phyloP scores from a whole-genome alignment of 2,113 vertebrate species.

The Rhinolophus sinicus region DNA sequence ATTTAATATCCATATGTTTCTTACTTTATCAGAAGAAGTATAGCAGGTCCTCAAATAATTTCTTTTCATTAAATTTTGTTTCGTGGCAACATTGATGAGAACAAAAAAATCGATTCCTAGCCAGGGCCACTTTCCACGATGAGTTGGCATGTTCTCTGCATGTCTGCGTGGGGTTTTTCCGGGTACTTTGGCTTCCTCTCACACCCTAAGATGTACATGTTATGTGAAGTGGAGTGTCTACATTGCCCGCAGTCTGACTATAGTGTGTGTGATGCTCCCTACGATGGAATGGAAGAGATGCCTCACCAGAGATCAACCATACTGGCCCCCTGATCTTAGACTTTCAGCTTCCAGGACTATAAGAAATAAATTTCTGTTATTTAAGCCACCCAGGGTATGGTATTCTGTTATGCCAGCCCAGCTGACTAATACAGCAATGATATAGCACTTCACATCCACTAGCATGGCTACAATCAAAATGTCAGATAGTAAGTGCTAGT shows the following conservation, averaged over 20 bases:
- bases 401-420: neutral
- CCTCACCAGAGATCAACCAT: neutral
- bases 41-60: neutral
- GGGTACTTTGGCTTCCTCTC: neutral
- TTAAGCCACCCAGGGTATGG: neutral
- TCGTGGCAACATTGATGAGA: no score
- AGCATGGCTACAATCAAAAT: neutral
- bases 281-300: neutral
- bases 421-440: neutral
- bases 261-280: neutral
- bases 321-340: neutral
- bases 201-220: neutral
- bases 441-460: neutral
- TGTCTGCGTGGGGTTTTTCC: neutral
- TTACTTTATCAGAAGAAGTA: neutral
- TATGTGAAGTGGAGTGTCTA: neutral
- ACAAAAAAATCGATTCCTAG: no score
- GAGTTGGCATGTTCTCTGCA: neutral
- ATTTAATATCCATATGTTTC: neutral
- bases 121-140: neutral
- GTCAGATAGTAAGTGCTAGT: neutral
- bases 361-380: neutral
- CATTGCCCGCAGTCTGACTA: neutral
- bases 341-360: neutral
- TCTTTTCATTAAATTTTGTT: neutral